These are phyloP conservation scores for Epinephelus coioides DNA, from an alignment of 2,797 vertebrate genomes.

Conservation along the genomic window DNA sequence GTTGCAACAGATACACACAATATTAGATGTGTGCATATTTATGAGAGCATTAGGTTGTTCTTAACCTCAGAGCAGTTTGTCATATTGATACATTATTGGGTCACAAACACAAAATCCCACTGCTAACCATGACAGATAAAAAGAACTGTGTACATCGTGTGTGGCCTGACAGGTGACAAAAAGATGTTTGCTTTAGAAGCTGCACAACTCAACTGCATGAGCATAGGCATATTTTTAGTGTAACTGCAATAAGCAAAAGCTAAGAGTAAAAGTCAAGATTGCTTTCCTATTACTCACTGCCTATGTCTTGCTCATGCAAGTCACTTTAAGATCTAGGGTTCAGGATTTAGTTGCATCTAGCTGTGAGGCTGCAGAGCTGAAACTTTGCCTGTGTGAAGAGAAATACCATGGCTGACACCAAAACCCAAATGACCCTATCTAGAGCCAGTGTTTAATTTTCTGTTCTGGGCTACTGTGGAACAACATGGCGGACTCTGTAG, in stretches of 20 bases:
- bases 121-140: background rate
- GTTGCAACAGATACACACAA: conserved; percentile 1
- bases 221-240: background rate
- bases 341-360: too few relatives aligned
- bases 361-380: too few relatives aligned
- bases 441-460: too few relatives aligned
- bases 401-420: too few relatives aligned
- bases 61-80: conserved; percentile 11
- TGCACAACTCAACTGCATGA: background rate
- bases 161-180: background rate
- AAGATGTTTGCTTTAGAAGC: background rate
- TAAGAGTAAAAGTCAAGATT: background rate
- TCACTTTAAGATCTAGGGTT: background rate
- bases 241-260: conserved; percentile 3
- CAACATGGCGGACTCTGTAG: too few relatives aligned
- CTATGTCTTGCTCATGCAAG: background rate
- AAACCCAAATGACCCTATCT: too few relatives aligned
- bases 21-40: conserved; percentile 20
- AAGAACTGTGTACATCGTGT: background rate
- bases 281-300: background rate
- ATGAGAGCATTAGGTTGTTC: background rate
- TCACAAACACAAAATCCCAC: conserved; percentile 20
- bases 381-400: too few relatives aligned
- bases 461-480: too few relatives aligned
- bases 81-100: conserved; percentile 23